These are phyloP conservation scores for Tylochromis polylepis DNA, from an alignment of 2,113 vertebrate species.

Conservation along the genomic window DNA sequence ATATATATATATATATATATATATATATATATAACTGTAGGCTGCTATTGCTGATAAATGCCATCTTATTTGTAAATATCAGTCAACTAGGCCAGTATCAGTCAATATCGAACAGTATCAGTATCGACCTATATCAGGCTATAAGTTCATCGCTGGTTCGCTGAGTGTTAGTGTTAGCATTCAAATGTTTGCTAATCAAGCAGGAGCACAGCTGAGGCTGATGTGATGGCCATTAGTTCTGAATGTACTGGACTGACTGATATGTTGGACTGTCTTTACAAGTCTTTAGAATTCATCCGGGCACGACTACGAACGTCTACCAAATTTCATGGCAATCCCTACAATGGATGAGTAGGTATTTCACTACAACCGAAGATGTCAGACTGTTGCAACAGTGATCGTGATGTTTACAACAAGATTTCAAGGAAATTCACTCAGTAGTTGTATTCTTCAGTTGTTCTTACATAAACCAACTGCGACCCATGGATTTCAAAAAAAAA, in stretches of 20 bases:
- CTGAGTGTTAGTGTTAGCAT: not conserved
- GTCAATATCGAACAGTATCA: not conserved
- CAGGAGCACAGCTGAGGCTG: not conserved
- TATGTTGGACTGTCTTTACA: not conserved
- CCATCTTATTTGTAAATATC: not conserved
- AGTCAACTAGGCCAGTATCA: not conserved
- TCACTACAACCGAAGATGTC: not conserved
- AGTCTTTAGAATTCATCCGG: not conserved
- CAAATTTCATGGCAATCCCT: not conserved
- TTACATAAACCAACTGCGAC: too few species aligned
- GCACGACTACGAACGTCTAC: rapidly evolving
- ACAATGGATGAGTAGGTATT: not conserved
- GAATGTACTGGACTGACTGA: not conserved
- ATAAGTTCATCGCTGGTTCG: not conserved
- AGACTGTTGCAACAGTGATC: not conserved
- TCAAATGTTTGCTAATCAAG: not conserved
- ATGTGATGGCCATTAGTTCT: not conserved
- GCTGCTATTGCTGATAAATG: too few species aligned
- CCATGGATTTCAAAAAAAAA: too few species aligned
- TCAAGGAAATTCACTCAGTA: not conserved
- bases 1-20: too few species aligned
- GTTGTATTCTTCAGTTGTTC: too few species aligned
- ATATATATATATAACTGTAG: too few species aligned
- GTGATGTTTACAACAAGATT: not conserved
- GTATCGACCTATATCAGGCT: not conserved